phyloP scores from a whole-genome alignment of 2,888 invertebrate species.

The Sycophila texana region DNA sequence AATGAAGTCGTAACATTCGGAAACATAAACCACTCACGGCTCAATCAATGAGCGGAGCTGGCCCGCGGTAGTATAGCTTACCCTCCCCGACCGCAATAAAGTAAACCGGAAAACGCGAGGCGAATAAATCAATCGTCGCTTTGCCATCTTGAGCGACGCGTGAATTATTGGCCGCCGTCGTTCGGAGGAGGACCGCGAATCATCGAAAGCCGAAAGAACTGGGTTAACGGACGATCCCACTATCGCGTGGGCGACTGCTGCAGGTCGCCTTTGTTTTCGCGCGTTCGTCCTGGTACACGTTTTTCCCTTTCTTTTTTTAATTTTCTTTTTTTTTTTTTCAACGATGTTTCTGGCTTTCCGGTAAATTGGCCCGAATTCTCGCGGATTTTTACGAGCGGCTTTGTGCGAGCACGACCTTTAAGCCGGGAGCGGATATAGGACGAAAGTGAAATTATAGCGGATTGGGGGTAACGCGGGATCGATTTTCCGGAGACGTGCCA shows the following conservation, averaged over 20 bases:
- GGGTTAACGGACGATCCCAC: slow-evolving; percentile 21
- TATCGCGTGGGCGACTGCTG: neutral
- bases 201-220: slow-evolving; percentile 28
- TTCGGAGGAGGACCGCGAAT: slow-evolving; percentile 9
- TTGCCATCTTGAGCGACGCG: too few species aligned
- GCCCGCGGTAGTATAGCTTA: neutral
- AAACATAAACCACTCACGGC: too few species aligned
- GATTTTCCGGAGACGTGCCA: too few species aligned
- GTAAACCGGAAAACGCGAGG: too few species aligned
- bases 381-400: neutral
- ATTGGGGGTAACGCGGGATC: too few species aligned
- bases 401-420: neutral
- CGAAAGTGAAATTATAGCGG: slow-evolving; percentile 7
- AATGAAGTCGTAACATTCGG: too few species aligned
- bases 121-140: too few species aligned
- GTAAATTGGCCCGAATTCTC: slow-evolving; percentile 7
- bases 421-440: neutral
- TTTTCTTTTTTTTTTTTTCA: slow-evolving; percentile 1
- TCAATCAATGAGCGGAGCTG: too few species aligned
- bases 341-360: neutral
- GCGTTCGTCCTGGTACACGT: neutral
- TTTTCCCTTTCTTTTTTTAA: neutral
- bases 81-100: too few species aligned
- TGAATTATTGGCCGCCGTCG: too few species aligned
- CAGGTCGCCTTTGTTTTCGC: neutral